A percentile compares a stretch with the other conserved stretches of the same genome.
These are phyloP conservation scores for Akabosia matsudoensis DNA, from an alignment of 1,140 invertebrate species.

Conservation along the genomic window DNA sequence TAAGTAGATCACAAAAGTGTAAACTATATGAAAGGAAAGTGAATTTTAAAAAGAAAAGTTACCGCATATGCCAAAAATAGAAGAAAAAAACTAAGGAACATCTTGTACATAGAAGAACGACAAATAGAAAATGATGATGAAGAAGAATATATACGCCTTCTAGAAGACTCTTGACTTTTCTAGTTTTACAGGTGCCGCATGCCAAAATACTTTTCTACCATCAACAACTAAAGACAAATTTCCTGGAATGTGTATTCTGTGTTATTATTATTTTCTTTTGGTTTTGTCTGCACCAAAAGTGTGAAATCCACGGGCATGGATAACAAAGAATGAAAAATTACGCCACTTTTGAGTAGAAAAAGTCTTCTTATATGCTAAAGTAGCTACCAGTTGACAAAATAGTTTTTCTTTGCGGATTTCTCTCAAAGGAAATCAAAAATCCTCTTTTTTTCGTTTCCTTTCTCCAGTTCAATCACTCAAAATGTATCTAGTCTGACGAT, in stretches of 20 bases:
- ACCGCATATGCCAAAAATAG: background rate
- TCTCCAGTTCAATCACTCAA: conserved; percentile 16
- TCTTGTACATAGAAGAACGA: too few species aligned
- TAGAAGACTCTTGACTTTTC: too few species aligned
- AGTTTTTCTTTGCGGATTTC: conserved; percentile 24
- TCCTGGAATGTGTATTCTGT: background rate
- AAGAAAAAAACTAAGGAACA: background rate
- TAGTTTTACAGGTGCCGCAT: background rate
- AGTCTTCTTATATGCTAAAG: background rate
- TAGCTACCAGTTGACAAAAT: background rate
- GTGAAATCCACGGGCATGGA: too few species aligned
- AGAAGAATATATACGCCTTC: background rate
- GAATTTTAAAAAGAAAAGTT: too few species aligned
- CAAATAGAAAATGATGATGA: conserved; percentile 8
- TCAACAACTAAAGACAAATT: background rate
- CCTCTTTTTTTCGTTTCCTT: background rate
- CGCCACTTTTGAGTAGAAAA: background rate
- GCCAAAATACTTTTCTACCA: background rate
- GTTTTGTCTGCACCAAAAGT: too few species aligned
- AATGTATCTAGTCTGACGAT: background rate
- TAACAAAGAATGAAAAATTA: conserved; percentile 3
- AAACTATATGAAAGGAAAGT: too few species aligned
- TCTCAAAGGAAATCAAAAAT: conserved; percentile 46
- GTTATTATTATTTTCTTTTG: background rate
- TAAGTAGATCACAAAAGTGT: background rate